Evolutionary conservation across 2,797 vertebrate genomes (phyloP).

Genomic region (Cossypha dichroa): DNA sequence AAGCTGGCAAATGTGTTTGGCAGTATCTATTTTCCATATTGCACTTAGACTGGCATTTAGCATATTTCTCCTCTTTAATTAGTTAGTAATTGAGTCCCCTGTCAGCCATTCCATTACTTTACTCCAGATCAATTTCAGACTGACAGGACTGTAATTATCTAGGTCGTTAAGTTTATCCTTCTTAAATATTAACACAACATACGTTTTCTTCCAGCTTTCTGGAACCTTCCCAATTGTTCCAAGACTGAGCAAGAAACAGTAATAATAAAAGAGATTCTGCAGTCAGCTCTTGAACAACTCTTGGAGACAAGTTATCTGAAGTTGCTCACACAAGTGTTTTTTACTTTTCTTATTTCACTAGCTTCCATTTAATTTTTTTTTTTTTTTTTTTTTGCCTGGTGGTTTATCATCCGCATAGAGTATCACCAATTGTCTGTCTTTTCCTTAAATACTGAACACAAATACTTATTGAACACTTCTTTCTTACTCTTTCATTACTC

Average conservation of each 20-base stretch:
- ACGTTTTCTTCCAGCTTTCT: conserved; percentile 46
- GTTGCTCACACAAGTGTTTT: neutral
- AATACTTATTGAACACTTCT: conserved; percentile 15
- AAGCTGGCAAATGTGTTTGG: neutral
- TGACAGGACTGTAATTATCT: conserved; percentile 65
- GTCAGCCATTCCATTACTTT: conserved; percentile 58
- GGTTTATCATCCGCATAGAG: neutral
- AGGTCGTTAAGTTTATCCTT: conserved; percentile 68
- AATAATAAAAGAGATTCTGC: neutral
- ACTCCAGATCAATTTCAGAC: conserved; percentile 59
- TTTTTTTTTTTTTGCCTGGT: neutral
- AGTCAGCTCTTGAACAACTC: neutral
- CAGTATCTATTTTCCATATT: conserved; percentile 22
- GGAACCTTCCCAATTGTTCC: conserved; percentile 46
- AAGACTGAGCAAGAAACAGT: neutral
- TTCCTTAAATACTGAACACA: conserved; percentile 2
- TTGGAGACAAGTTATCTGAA: neutral
- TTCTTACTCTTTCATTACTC: conserved; percentile 4
- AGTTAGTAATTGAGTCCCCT: conserved; percentile 61
- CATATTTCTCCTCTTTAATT: conserved; percentile 65
- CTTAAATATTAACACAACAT: conserved; percentile 63
- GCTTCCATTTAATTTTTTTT: neutral
- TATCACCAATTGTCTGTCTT: neutral
- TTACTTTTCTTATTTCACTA: neutral
- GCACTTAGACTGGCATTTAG: conserved; percentile 44